These are phyloP conservation scores for Muscidifurax raptorellus DNA, from an alignment of 1,140 invertebrate genomes.

Conservation along the genomic window DNA sequence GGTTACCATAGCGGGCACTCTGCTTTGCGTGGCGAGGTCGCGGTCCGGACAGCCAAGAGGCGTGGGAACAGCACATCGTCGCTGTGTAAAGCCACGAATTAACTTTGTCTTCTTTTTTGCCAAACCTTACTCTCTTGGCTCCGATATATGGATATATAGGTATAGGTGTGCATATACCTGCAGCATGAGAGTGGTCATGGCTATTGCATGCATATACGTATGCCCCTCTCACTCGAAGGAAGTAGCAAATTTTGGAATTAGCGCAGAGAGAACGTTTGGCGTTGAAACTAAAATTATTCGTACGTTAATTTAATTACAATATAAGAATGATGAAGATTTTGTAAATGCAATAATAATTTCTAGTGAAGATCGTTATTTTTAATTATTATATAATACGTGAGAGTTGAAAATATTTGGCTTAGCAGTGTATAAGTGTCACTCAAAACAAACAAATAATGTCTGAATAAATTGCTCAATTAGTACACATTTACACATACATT, in stretches of 20 bases:
- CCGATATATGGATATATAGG: background rate
- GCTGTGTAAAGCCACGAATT: constrained; percentile 62
- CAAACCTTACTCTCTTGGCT: background rate
- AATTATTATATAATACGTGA: too few relatives aligned
- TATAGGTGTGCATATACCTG: background rate
- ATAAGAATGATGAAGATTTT: too few relatives aligned
- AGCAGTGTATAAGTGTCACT: too few relatives aligned
- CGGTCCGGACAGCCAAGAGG: constrained; percentile 53
- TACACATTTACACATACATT: too few relatives aligned
- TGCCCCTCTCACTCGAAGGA: background rate
- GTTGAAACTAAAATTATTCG: too few relatives aligned
- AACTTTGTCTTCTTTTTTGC: constrained; percentile 60
- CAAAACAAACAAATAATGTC: too few relatives aligned
- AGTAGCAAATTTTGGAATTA: background rate
- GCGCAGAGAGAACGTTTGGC: too few relatives aligned
- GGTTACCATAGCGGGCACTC: background rate
- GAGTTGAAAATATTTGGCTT: too few relatives aligned
- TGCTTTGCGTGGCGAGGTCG: constrained; percentile 63
- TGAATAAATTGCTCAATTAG: too few relatives aligned
- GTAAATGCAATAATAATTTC: too few relatives aligned
- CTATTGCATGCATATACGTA: background rate
- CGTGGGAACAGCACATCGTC: constrained; percentile 64
- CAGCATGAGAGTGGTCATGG: background rate
- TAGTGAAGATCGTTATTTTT: too few relatives aligned
- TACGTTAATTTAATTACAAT: too few relatives aligned